Evolutionary conservation across 1,140 invertebrate genomes (phyloP).

Genomic region (Holcopasites calliopsidis): DNA sequence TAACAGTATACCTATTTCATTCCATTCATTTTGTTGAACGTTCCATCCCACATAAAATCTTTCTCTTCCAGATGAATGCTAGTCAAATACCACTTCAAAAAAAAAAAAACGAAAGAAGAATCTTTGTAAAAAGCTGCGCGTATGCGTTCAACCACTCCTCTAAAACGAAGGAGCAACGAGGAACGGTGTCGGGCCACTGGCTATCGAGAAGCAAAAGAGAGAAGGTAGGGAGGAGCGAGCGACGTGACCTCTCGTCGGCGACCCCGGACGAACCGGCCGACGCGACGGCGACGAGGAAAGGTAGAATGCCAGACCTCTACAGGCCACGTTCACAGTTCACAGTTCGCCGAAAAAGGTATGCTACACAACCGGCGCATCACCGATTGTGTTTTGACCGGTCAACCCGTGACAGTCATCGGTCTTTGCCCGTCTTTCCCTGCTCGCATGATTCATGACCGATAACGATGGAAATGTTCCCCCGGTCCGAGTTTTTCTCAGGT

Average conservation of each 20-base stretch:
- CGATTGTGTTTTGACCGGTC: constrained; percentile 60
- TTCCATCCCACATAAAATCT: neutral
- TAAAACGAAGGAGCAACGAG: constrained; percentile 41
- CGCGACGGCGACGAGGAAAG: constrained; percentile 58
- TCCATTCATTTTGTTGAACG: constrained; percentile 13
- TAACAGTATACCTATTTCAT: constrained; percentile 21
- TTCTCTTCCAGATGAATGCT: neutral
- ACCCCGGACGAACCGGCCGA: constrained; percentile 65
- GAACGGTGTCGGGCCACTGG: constrained; percentile 22
- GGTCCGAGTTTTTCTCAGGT: constrained; percentile 25
- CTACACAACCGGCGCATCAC: constrained; percentile 55
- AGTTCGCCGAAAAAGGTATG: constrained; percentile 63
- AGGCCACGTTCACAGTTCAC: constrained; percentile 62
- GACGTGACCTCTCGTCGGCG: constrained; percentile 67
- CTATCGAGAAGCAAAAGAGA: constrained; percentile 23
- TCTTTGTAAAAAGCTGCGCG: constrained; percentile 17
- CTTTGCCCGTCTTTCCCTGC: constrained; percentile 10
- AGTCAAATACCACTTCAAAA: too few relatives aligned
- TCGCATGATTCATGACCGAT: constrained; percentile 37
- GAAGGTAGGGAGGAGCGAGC: constrained; percentile 51
- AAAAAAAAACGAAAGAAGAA: too few relatives aligned
- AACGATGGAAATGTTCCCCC: constrained; percentile 37
- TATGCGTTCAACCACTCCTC: constrained; percentile 54
- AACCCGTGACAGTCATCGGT: constrained; percentile 52
- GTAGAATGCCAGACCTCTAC: constrained; percentile 54